phyloP scores from a whole-genome alignment of 2,113 vertebrate species.

The Pyrgilauda ruficollis region DNA sequence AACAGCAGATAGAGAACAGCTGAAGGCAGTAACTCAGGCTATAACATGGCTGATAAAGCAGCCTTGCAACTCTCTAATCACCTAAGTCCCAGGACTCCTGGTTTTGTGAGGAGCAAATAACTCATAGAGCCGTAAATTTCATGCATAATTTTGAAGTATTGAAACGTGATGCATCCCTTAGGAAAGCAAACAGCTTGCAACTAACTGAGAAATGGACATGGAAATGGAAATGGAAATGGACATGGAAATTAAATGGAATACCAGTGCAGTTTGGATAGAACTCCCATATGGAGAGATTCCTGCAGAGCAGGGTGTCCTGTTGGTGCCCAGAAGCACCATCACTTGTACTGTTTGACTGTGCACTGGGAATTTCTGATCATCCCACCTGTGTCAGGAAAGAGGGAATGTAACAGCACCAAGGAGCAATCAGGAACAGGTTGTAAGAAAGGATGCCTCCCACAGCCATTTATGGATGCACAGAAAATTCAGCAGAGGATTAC shows the following conservation, averaged over 20 bases:
- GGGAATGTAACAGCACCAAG: neutral
- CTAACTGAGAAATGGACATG: slow-evolving; percentile 16
- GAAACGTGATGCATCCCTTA: neutral
- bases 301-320: neutral
- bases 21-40: slow-evolving; percentile 14
- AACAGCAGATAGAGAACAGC: slow-evolving; percentile 13
- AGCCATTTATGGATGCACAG: neutral
- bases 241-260: neutral
- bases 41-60: slow-evolving; percentile 34
- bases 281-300: neutral
- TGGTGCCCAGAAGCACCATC: neutral
- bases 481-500: neutral
- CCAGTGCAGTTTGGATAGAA: neutral
- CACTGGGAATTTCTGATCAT: neutral
- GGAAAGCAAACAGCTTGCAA: neutral
- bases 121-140: neutral
- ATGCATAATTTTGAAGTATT: slow-evolving; percentile 5
- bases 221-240: slow-evolving; percentile 1
- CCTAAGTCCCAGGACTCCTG: neutral
- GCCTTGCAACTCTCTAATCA: neutral
- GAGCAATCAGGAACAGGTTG: neutral
- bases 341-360: neutral
- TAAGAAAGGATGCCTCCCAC: neutral
- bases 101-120: neutral
- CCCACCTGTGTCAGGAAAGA: neutral